phyloP scores from a whole-genome alignment of 1,140 invertebrate species.

The Pseudomyrmex cubaensis region DNA sequence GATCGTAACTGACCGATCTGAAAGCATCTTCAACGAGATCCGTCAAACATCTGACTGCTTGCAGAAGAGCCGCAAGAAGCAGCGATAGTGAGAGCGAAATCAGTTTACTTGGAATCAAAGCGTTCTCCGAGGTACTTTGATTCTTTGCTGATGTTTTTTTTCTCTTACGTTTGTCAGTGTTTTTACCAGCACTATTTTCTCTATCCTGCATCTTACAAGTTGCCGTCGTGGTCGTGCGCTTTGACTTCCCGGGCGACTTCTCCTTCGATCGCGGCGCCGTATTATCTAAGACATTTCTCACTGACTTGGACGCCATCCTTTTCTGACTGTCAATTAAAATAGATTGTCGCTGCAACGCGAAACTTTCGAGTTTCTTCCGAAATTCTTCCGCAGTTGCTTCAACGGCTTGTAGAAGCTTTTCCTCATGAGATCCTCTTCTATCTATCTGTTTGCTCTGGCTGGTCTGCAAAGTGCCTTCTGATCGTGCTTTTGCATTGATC shows the following conservation, averaged over 20 bases:
- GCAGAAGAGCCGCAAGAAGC: constrained; percentile 82
- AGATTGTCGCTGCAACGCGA: constrained; percentile 62
- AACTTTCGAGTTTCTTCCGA: constrained; percentile 70
- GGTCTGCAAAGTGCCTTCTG: constrained; percentile 64
- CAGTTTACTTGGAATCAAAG: constrained; percentile 82
- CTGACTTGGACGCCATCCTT: background rate
- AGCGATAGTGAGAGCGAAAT: constrained; percentile 84
- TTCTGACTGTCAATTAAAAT: constrained; percentile 46
- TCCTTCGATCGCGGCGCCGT: constrained; percentile 24
- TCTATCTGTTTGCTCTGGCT: background rate
- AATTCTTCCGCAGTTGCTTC: constrained; percentile 76
- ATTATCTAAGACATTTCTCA: constrained; percentile 17
- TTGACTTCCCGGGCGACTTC: constrained; percentile 42
- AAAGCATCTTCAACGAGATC: constrained; percentile 83
- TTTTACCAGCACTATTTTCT: constrained; percentile 33
- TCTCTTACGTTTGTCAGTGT: constrained; percentile 70
- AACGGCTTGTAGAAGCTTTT: constrained; percentile 65
- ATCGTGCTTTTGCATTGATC: constrained; percentile 65
- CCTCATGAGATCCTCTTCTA: constrained; percentile 46
- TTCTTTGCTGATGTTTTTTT: constrained; percentile 68
- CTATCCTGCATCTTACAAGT: constrained; percentile 47
- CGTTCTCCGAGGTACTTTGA: constrained; percentile 69
- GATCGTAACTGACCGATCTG: constrained; percentile 77
- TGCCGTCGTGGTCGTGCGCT: background rate
- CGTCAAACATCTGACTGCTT: constrained; percentile 83